phyloP scores from a whole-genome alignment of 1,140 invertebrate species.

The Penaeus chinensis region DNA sequence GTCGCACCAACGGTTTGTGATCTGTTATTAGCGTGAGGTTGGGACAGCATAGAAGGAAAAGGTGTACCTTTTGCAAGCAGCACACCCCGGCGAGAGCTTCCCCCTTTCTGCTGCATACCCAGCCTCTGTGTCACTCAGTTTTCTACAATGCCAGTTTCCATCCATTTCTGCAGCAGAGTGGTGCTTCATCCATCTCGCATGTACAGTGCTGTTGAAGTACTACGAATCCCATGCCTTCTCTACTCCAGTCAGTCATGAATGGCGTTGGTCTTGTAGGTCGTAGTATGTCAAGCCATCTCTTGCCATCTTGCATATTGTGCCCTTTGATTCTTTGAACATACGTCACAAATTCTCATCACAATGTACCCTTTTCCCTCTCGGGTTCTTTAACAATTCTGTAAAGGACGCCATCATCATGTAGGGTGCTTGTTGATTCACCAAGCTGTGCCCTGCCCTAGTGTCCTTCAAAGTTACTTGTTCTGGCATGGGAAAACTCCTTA shows the following conservation, averaged over 20 bases:
- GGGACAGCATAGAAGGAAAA: constrained; percentile 1
- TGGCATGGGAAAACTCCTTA: background rate
- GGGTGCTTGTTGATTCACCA: too few relatives aligned
- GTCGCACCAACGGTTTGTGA: background rate
- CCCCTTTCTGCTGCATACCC: constrained; percentile 16
- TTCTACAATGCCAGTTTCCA: background rate
- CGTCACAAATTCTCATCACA: too few relatives aligned
- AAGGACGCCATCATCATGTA: too few relatives aligned
- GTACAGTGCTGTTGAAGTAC: constrained; percentile 17
- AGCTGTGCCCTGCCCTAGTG: background rate
- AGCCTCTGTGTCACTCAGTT: background rate
- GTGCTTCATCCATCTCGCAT: background rate
- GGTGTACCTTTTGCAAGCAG: background rate
- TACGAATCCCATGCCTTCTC: constrained; percentile 19
- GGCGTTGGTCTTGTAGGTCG: too few relatives aligned
- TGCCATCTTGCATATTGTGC: too few relatives aligned
- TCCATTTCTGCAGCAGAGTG: constrained; percentile 6
- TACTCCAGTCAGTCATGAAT: constrained; percentile 22
- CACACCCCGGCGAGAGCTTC: constrained; percentile 4
- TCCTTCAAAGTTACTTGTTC: background rate
- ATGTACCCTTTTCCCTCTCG: too few relatives aligned
- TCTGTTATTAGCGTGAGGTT: background rate
- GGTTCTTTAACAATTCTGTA: too few relatives aligned
- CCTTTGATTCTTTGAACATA: too few relatives aligned
- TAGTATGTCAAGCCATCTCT: too few relatives aligned